phyloP scores from a whole-genome alignment of 1,140 invertebrate genomes.

The Diorhabda elongata region DNA sequence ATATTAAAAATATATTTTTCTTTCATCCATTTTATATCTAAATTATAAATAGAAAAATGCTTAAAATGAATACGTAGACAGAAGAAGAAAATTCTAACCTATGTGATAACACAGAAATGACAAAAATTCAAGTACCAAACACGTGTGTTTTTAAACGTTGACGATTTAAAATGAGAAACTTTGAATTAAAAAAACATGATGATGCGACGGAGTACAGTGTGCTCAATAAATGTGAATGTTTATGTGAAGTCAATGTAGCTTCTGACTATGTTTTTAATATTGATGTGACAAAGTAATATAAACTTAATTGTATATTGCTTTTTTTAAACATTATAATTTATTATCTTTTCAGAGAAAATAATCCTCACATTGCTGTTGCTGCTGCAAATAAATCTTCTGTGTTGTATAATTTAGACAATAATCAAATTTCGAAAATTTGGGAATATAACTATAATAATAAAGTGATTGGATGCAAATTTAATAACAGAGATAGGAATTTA shows the following conservation, averaged over 20 bases:
- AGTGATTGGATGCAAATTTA: slow-evolving; percentile 59
- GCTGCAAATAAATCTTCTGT: slow-evolving; percentile 31
- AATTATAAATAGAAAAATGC: too few species aligned
- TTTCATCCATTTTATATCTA: too few species aligned
- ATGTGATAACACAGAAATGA: too few species aligned
- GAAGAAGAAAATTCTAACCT: too few species aligned
- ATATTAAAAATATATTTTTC: too few species aligned
- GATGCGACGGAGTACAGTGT: neutral
- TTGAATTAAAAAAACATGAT: neutral
- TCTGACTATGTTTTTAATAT: slow-evolving; percentile 38
- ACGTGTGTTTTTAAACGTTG: too few species aligned
- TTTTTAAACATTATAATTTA: slow-evolving; percentile 16
- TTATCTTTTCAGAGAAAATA: slow-evolving; percentile 27
- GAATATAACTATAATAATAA: slow-evolving; percentile 48
- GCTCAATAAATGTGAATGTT: slow-evolving; percentile 5
- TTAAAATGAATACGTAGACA: too few species aligned
- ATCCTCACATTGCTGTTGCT: slow-evolving; percentile 31
- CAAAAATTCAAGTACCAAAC: too few species aligned
- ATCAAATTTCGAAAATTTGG: slow-evolving; percentile 40
- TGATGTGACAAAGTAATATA: slow-evolving; percentile 32
- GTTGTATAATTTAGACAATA: slow-evolving; percentile 33
- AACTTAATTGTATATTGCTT: slow-evolving; percentile 4
- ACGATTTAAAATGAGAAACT: too few species aligned
- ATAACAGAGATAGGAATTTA: slow-evolving; percentile 56
- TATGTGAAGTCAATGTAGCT: slow-evolving; percentile 8